phyloP scores from a whole-genome alignment of 2,888 invertebrate species.

The Heterodera filipjevi region DNA sequence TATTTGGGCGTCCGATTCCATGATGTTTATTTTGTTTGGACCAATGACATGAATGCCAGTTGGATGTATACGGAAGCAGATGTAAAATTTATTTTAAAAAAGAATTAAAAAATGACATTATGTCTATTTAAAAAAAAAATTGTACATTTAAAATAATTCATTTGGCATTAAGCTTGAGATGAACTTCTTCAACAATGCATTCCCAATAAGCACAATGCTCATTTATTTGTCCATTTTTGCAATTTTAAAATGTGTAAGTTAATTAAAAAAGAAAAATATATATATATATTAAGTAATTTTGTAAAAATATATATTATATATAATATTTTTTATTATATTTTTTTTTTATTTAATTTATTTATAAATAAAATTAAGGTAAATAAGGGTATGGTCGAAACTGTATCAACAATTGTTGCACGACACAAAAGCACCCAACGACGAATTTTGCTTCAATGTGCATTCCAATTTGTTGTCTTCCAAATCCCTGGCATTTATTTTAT shows the following conservation, averaged over 20 bases:
- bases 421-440: background rate
- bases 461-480: constrained; percentile 12
- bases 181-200: constrained; percentile 14
- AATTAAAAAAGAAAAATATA: background rate
- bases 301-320: too few relatives aligned
- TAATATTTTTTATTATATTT: too few relatives aligned
- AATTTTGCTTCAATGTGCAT: constrained; percentile 1
- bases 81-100: background rate
- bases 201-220: background rate
- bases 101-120: background rate
- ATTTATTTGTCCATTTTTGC: background rate
- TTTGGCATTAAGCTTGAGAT: background rate
- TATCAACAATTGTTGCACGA: background rate
- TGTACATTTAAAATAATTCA: background rate
- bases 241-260: background rate
- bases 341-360: background rate
- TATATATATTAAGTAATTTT: too few relatives aligned
- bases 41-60: constrained; percentile 11
- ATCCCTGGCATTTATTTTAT: constrained; percentile 8
- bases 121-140: background rate
- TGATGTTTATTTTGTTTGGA: background rate
- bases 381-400: background rate
- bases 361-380: background rate
- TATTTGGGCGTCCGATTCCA: background rate
- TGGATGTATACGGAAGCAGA: background rate